phyloP scores from a whole-genome alignment of 2,888 invertebrate genomes.

The Diaperis boleti region DNA sequence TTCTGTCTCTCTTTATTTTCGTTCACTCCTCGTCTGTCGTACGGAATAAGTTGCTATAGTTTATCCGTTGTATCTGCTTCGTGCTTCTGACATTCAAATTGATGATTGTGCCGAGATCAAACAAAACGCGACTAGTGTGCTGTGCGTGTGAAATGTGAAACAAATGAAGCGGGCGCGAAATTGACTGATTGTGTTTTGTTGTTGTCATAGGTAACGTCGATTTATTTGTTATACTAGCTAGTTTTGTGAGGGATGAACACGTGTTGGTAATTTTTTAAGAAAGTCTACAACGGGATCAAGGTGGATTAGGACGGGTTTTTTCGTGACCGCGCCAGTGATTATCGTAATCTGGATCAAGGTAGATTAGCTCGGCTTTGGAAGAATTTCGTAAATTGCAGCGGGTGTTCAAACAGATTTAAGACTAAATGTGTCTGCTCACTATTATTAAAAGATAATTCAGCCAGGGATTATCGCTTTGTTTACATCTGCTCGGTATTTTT shows the following conservation, averaged over 20 bases:
- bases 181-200: conserved; percentile 25
- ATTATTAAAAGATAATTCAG: conserved; percentile 1
- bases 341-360: conserved; percentile 20
- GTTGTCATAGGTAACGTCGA: conserved; percentile 19
- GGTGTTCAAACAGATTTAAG: conserved; percentile 22
- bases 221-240: background rate
- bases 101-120: conserved; percentile 18
- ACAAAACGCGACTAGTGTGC: conserved; percentile 21
- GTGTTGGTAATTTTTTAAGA: background rate
- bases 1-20: conserved; percentile 26
- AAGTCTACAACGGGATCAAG: conserved; percentile 21
- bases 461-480: conserved; percentile 12
- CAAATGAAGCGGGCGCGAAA: background rate
- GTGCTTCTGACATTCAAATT: conserved; percentile 27
- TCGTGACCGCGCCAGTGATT: background rate
- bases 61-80: conserved; percentile 20
- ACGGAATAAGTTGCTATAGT: conserved; percentile 6
- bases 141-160: conserved; percentile 17
- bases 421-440: background rate
- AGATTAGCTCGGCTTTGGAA: conserved; percentile 4
- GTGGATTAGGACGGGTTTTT: conserved; percentile 11
- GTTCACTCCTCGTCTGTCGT: conserved; percentile 14
- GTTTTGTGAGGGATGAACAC: background rate
- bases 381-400: background rate
- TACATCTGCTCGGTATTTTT: conserved; percentile 9